Base-by-base conservation (phyloP, 2,888 invertebrate genomes). In the Pollenia labialis region DNA sequence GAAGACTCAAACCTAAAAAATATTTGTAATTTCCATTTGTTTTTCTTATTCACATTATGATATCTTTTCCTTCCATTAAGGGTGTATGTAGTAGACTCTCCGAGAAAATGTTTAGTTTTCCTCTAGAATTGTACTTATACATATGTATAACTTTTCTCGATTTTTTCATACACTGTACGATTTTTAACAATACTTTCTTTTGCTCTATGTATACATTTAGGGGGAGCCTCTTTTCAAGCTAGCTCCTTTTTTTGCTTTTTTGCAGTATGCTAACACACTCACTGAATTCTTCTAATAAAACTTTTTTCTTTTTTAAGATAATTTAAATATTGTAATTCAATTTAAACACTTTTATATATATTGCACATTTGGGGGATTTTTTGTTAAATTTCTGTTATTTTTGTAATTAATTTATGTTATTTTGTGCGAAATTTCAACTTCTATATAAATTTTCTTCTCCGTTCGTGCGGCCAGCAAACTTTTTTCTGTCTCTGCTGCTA, bases 381-480 rank as follows among this genome's bases (percentile, higher is more conserved):
- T 68, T 66, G 7, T 52, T 66, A 66, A 77, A 42, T 80, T 76
- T 81, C 77, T 76, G 62, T 81, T 68, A 77, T 64, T 64, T 81
- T 66, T 64, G n/a, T 68, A n/a, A 32, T 72, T 14, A 66, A 77
- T 66, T 84, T 66, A 58, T 62, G 58, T 81, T 81, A 58, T 77
- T 84, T 87, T 87, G 83, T 87, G 87, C 83, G 87, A 87, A 87
- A 80, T 66, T 50, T 56, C 68, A 64, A 77, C 68, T 74, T 66
- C 72, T 60, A 44, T 71, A 62, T 77, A 68, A 72, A 72, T 54
- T 69, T 72, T 72, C 46, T 72, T 76, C 75, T 76, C 82, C 60
- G 83, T 87, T 76, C 76, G 74, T 85, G 79, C 84, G 76, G 75
- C 82, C 74, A 83, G 80, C 80, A 86, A 86, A 75, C 80, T 86